phyloP scores from a whole-genome alignment of 35 echinoderm and acorn worm species.

The Acanthaster planci region DNA sequence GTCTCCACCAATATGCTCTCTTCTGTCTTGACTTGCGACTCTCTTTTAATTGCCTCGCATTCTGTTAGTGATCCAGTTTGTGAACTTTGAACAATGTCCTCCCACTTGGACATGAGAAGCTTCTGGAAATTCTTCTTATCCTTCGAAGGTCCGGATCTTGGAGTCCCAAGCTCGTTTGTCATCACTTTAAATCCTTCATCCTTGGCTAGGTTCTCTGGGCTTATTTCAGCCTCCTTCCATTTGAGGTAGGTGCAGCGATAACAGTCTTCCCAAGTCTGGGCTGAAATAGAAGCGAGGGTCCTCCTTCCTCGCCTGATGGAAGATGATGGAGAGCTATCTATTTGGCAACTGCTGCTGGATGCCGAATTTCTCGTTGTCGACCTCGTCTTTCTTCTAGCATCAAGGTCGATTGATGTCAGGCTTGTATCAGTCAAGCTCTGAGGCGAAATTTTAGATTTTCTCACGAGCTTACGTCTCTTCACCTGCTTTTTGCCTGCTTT shows the following conservation, averaged over 20 bases:
- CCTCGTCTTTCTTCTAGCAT: neutral
- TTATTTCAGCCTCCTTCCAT: neutral
- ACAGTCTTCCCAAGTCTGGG: slow-evolving; percentile 18
- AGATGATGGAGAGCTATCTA: neutral
- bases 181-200: slow-evolving; percentile 18
- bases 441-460: neutral
- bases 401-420: slow-evolving; percentile 6
- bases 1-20: neutral
- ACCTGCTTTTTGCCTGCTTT: neutral
- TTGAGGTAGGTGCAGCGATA: slow-evolving; percentile 18
- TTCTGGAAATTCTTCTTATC: slow-evolving; percentile 12
- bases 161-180: slow-evolving; percentile 20
- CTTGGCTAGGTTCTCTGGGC: neutral
- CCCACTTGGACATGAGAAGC: slow-evolving; percentile 8
- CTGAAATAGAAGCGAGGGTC: slow-evolving; percentile 1
- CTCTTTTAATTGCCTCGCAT: neutral
- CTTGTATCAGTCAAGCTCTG: neutral
- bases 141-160: neutral
- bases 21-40: neutral
- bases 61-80: neutral
- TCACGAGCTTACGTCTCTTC: neutral
- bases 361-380: neutral
- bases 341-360: neutral
- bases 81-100: neutral
- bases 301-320: neutral